phyloP scores from a whole-genome alignment of 2,797 vertebrate species.

The Tiaroga cobitis region DNA sequence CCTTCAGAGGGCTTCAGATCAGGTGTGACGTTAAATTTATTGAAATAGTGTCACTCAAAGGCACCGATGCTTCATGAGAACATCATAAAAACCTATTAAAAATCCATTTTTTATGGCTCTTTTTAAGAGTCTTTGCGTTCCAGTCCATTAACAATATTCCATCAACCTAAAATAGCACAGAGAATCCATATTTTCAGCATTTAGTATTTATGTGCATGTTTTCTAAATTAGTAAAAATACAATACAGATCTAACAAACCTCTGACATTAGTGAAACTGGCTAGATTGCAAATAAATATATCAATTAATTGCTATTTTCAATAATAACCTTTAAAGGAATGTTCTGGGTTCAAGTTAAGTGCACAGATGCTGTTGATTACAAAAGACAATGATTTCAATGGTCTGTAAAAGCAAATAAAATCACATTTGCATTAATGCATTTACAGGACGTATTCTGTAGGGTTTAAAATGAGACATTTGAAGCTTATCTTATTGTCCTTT shows the following conservation, averaged over 20 bases:
- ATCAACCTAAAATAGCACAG: constrained; percentile 53
- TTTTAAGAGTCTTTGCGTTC: constrained; percentile 68
- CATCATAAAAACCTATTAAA: constrained; percentile 74
- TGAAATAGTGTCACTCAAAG: constrained; percentile 51
- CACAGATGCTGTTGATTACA: neutral
- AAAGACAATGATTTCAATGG: neutral
- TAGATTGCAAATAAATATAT: neutral
- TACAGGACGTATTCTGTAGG: neutral
- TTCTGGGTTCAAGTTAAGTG: neutral
- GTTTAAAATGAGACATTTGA: neutral
- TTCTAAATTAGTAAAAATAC: neutral
- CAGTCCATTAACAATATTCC: constrained; percentile 67
- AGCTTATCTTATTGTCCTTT: neutral
- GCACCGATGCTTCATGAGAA: constrained; percentile 37
- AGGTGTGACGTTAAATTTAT: constrained; percentile 60
- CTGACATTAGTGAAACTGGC: neutral
- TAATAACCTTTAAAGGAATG: neutral
- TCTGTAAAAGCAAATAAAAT: neutral
- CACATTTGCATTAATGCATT: neutral
- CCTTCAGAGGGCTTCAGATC: constrained; percentile 62
- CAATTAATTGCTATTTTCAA: neutral
- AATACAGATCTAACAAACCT: constrained; percentile 1
- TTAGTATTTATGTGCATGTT: constrained; percentile 13
- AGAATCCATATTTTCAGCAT: constrained; percentile 55
- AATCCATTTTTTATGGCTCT: constrained; percentile 74